Conservation (phyloP, 2,113 vertebrate species). For the Kryptolebias marmoratus region DNA sequence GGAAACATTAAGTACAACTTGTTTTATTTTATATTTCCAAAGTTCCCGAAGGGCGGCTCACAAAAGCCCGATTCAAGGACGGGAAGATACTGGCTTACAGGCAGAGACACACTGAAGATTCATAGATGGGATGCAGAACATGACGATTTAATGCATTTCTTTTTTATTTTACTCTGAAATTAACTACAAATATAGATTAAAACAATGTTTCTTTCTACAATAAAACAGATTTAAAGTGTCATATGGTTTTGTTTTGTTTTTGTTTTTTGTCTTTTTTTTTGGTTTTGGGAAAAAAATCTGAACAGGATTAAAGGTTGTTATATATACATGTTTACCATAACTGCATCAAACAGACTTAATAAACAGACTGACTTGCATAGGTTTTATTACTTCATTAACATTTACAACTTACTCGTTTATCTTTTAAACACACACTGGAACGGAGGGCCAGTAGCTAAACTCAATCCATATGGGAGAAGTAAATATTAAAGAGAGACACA, state of each 20-base stretch:
- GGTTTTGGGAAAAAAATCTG: too few species aligned
- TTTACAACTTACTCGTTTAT: constrained; percentile 62
- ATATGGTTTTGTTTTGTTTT: too few species aligned
- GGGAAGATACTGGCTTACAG: constrained; percentile 17
- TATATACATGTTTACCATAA: too few species aligned
- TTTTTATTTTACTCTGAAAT: constrained; percentile 1
- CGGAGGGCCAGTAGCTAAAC: constrained; percentile 45
- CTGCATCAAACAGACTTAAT: background rate
- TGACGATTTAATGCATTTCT: background rate
- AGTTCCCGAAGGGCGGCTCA: constrained; percentile 55
- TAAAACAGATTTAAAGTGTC: too few species aligned
- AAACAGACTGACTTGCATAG: constrained; percentile 45
- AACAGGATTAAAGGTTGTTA: too few species aligned
- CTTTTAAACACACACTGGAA: constrained; percentile 58
- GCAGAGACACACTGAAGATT: background rate
- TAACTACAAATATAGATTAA: background rate
- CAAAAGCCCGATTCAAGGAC: constrained; percentile 59
- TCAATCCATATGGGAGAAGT: constrained; percentile 58
- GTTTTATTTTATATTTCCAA: constrained; percentile 51
- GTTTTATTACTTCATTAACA: constrained; percentile 58
- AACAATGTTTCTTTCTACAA: too few species aligned
- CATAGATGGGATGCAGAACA: background rate
- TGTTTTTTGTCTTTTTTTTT: too few species aligned
- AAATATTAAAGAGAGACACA: constrained; percentile 62
- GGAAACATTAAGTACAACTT: constrained; percentile 73